Percentiles rank a stretch among this genome's conserved stretches.
These are phyloP conservation scores for Watersipora subatra DNA, from an alignment of 1,140 invertebrate genomes.

Conservation along the genomic window DNA sequence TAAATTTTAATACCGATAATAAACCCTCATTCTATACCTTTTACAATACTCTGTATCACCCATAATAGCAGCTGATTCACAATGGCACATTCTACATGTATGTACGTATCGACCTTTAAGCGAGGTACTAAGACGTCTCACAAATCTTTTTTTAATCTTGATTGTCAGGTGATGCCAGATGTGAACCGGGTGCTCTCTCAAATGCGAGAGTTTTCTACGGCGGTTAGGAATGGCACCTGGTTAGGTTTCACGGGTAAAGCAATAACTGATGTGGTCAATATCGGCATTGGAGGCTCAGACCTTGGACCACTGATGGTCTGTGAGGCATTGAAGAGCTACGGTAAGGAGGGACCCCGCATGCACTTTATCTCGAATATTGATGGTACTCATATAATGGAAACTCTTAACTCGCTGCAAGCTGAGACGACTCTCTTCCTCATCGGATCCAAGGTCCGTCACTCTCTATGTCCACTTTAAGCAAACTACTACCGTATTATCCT, in stretches of 20 bases:
- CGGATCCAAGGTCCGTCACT: conserved; percentile 65
- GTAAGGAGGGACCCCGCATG: conserved; percentile 61
- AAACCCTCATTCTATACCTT: too few species aligned
- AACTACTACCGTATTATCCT: too few species aligned
- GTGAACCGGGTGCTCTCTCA: conserved; percentile 81
- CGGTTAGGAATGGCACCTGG: conserved; percentile 59
- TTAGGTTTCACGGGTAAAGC: conserved; percentile 80
- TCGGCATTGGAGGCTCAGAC: conserved; percentile 98
- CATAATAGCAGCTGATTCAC: too few species aligned
- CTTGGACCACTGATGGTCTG: conserved; percentile 97
- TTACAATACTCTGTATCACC: too few species aligned
- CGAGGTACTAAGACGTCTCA: too few species aligned
- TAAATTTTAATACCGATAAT: too few species aligned
- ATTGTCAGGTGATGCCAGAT: conserved; percentile 72
- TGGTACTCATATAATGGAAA: conserved; percentile 91
- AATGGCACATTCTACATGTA: too few species aligned
- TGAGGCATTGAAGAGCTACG: conserved; percentile 83
- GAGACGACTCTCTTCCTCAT: conserved; percentile 95
- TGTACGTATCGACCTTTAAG: too few species aligned
- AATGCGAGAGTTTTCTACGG: conserved; percentile 72
- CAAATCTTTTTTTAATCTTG: too few species aligned
- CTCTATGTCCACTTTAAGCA: background rate
- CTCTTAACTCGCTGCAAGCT: conserved; percentile 73
- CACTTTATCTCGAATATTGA: conserved; percentile 99
- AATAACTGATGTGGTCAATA: conserved; percentile 96